Percentiles rank a stretch among this genome's conserved stretches.
Evolutionary conservation across 2,888 invertebrate species (phyloP).

Genomic region (Hypena proboscidalis): DNA sequence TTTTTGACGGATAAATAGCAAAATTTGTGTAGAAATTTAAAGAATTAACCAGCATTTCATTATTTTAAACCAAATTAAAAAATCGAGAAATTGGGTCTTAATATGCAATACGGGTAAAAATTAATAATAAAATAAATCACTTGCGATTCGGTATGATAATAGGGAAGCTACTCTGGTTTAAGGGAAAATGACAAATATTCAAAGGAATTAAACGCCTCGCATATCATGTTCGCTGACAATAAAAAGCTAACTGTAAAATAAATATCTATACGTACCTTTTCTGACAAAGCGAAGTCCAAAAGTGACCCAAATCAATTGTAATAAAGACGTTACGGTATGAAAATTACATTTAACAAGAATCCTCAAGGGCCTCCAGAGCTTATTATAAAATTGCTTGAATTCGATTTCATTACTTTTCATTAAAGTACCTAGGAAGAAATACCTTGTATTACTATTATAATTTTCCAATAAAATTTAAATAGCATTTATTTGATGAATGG

Average conservation of each 20-base stretch:
- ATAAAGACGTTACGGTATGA: slow-evolving; percentile 29
- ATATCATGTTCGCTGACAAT: slow-evolving; percentile 5
- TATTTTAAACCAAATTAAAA: too few species aligned
- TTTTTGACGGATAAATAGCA: too few species aligned
- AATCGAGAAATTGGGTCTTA: too few species aligned
- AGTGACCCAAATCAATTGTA: slow-evolving; percentile 35
- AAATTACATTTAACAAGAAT: slow-evolving; percentile 29
- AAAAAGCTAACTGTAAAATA: slow-evolving; percentile 21
- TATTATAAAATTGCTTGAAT: slow-evolving; percentile 24
- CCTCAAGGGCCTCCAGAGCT: slow-evolving; percentile 11
- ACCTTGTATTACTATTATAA: slow-evolving; percentile 46
- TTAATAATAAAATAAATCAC: too few species aligned
- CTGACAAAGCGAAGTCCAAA: slow-evolving; percentile 13
- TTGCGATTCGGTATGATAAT: too few species aligned
- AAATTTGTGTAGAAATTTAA: too few species aligned
- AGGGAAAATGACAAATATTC: too few species aligned
- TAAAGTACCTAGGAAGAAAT: slow-evolving; percentile 27
- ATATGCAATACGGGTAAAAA: too few species aligned
- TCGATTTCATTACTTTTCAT: slow-evolving; percentile 39
- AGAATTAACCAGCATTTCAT: too few species aligned
- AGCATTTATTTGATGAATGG: slow-evolving; percentile 50
- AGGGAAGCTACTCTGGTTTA: too few species aligned
- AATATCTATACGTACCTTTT: slow-evolving; percentile 5
- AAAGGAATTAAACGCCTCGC: too few species aligned
- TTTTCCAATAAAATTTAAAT: slow-evolving; percentile 47